phyloP scores from a whole-genome alignment of 2,113 vertebrate genomes.

The Dromaius novaehollandiae region DNA sequence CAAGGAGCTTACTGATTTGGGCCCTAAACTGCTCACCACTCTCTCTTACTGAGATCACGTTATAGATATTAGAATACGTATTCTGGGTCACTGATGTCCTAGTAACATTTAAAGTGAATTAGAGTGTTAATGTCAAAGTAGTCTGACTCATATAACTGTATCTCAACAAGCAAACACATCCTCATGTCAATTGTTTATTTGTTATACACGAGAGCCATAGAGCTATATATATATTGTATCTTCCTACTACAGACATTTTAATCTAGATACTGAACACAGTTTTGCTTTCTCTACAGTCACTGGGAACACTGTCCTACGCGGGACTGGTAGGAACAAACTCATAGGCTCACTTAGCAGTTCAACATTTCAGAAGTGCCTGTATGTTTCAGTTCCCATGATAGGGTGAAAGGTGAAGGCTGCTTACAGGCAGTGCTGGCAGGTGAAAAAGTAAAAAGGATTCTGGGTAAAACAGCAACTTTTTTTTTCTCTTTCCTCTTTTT shows the following conservation, averaged over 20 bases:
- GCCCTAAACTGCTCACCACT: background rate
- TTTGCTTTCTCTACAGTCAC: background rate
- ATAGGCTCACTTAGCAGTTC: background rate
- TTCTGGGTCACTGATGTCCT: no score
- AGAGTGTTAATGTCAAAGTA: background rate
- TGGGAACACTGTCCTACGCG: background rate
- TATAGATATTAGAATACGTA: background rate
- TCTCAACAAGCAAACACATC: background rate
- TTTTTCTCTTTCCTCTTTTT: background rate
- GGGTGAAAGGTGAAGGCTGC: background rate
- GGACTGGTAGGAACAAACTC: no score
- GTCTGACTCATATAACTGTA: background rate
- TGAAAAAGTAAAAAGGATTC: background rate
- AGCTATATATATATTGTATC: background rate
- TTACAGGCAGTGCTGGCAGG: background rate
- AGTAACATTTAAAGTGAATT: background rate
- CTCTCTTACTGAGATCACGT: background rate
- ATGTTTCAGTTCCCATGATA: fast-evolving
- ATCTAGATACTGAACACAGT: background rate
- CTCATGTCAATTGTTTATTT: background rate
- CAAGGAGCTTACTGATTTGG: background rate
- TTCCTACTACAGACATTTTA: background rate
- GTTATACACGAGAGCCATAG: background rate
- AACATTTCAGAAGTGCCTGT: fast-evolving
- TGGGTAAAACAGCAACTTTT: background rate